Percentiles rank a stretch among this genome's conserved stretches.
Evolutionary conservation across 2,797 vertebrate species (phyloP).

Genomic region (Varecia variegata): DNA sequence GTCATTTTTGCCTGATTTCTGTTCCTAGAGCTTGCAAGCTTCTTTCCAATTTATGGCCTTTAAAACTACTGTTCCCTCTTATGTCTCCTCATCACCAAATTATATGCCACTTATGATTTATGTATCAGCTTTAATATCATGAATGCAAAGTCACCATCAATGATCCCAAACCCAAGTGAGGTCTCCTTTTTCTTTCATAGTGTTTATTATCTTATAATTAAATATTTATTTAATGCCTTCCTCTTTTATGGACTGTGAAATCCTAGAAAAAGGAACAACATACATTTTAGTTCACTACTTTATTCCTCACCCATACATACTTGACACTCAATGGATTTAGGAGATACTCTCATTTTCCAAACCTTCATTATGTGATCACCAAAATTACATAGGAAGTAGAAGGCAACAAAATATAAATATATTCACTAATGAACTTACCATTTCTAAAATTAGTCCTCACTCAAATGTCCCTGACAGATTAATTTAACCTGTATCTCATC

Average conservation of each 20-base stretch:
- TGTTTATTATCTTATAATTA: constrained; percentile 12
- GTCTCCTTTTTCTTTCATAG: not conserved
- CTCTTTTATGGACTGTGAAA: constrained; percentile 5
- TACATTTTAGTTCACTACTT: not conserved
- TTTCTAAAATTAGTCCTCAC: constrained; percentile 18
- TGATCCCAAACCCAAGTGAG: not conserved
- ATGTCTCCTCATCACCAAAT: constrained; percentile 12
- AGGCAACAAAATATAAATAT: not conserved
- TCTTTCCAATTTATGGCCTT: not conserved
- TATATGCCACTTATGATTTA: not conserved
- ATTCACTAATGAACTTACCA: constrained; percentile 14
- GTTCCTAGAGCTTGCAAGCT: not conserved
- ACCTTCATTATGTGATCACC: not conserved
- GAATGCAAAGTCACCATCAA: not conserved
- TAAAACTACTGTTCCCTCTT: not conserved
- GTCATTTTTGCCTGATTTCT: not conserved
- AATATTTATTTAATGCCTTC: constrained; percentile 7
- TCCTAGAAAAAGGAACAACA: not conserved
- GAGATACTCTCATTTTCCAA: constrained; percentile 9
- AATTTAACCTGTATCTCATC: not conserved
- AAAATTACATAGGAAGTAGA: constrained; percentile 31
- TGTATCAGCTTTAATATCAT: not conserved
- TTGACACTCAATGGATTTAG: not conserved
- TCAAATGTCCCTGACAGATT: constrained; percentile 29
- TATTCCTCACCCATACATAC: not conserved